Evolutionary conservation across 2,797 vertebrate species (phyloP), one percentile per base, ranked within the genome.

Genomic region (Momotus momota): DNA sequence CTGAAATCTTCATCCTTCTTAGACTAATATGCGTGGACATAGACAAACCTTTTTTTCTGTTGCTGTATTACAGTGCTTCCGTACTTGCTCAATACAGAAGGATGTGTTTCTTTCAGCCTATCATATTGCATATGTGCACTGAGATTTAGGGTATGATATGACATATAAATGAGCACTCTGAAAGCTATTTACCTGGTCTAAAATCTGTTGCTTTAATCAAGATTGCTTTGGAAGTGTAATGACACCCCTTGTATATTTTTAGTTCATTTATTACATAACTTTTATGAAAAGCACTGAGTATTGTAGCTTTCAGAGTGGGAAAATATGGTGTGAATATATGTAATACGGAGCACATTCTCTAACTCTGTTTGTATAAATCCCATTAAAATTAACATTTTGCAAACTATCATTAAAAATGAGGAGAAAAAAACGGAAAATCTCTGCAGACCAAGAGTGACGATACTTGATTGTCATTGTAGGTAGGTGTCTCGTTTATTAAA

Each of bases 401-500:
- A 92, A 92, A n/a, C 61, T 14, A 48, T 14, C 12, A 4, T 51
- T 38, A 52, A 77, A 88, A 49, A 52, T 35, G 10, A n/a, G 4
- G 1, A 2, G 1, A 70, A 29, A 46, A 13, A 73, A n/a, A 52
- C 11, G 4, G 3, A 45, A 81, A 77, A 54, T 78, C 88, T 90
- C 77, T 92, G 46, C 48, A 93, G 94, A 88, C 71, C 22, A 52
- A 80, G 21, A 85, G 94, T 96, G 97, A 96, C 97, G 98, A 97
- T 93, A 98, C 98, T 97, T 97, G 94, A 96, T 98, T 97, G 96
- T 91, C 81, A 96, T 92, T 98, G 95, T 72, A 94, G 74, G 55
- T 95, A 91, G 49, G 18, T 94, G 62, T 97, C 91, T 97, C 14
- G 11, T 97, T 98, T 98, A 97, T 98, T 98, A 98, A 97, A 97